Base-by-base conservation (phyloP, 2,888 invertebrate genomes). In the Monoplex corrugatus region DNA sequence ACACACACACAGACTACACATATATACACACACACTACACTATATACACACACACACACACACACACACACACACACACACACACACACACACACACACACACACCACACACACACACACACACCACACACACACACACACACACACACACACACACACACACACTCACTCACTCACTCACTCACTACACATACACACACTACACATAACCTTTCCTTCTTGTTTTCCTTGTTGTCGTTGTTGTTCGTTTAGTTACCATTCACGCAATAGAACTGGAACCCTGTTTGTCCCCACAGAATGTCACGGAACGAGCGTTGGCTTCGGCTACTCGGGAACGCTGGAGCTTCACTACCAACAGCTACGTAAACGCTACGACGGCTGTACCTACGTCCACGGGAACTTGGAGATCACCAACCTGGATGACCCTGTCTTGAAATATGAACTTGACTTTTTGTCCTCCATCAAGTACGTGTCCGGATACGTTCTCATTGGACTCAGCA, bases 331-430 rank as follows among this genome's bases (percentile, higher is more conserved):
- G 10, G 94, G 94, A 2, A 91, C 92, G 5, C 91, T 92, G 13
- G 91, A 94, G 43, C 92, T 92, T 45, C 94, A 94, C 88, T 95
- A 95, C 91, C 93, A 95, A 43, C 90, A 91, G 5, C 91, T 94
- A 57, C 91, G 92, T 50, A 91, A 92, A 23, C 92, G 99, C 93
- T 99, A 99, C 97, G 98, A 98, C 92, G 99, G 99, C 96, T 99
- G 99, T 96, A 99, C 99, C 63, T 99, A 99, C 96, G 99, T 99
- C 93, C 98, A 99, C 96, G 99, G 99, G 91, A 99, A 99, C 96
- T 97, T 99, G 95, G 99, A 99, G 96, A 97, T 99, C 94, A 99
- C 99, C 91, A 99, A 99, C 98, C 97, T 99, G 8, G 91, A 93
- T 80, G 92, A 94, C 88, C 93, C 94, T 23, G 93, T 93, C 63